Conservation (phyloP, 2,888 invertebrate species). For the Onchidella celtica region DNA sequence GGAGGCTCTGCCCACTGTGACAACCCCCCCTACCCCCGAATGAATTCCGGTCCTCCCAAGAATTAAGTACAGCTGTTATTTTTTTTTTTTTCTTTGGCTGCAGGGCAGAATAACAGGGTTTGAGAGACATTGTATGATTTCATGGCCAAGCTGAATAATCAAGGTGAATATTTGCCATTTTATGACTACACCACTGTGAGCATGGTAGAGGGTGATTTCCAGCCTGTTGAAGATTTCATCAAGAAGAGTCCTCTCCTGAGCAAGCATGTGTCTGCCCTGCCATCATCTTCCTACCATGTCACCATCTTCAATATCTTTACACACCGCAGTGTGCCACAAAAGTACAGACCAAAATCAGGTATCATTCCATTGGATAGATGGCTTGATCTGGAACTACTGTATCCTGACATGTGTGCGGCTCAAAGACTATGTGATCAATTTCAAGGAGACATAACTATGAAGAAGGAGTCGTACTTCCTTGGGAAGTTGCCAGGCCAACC, state of each 20-base stretch:
- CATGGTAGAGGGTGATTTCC: not conserved
- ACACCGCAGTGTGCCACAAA: not conserved
- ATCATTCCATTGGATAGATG: not conserved
- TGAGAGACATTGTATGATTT: no score
- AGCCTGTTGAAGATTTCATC: not conserved
- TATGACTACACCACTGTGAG: conserved; percentile 9
- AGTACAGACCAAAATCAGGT: not conserved
- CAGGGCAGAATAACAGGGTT: no score
- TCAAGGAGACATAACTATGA: not conserved
- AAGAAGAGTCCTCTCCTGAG: not conserved
- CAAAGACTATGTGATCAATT: not conserved
- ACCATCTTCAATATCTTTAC: conserved; percentile 14
- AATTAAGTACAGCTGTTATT: no score
- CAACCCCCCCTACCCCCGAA: no score
- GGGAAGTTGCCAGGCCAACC: not conserved
- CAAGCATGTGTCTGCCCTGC: not conserved
- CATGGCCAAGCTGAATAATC: not conserved
- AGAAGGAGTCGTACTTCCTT: not conserved
- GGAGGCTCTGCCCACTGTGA: no score
- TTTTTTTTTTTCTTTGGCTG: not conserved
- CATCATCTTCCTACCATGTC: conserved; percentile 19
- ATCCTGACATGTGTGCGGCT: not conserved
- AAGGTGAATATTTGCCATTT: not conserved
- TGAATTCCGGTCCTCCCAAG: no score
- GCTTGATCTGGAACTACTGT: not conserved